Evolutionary conservation across 2,888 invertebrate genomes (phyloP).

Genomic region (Boloria selene): DNA sequence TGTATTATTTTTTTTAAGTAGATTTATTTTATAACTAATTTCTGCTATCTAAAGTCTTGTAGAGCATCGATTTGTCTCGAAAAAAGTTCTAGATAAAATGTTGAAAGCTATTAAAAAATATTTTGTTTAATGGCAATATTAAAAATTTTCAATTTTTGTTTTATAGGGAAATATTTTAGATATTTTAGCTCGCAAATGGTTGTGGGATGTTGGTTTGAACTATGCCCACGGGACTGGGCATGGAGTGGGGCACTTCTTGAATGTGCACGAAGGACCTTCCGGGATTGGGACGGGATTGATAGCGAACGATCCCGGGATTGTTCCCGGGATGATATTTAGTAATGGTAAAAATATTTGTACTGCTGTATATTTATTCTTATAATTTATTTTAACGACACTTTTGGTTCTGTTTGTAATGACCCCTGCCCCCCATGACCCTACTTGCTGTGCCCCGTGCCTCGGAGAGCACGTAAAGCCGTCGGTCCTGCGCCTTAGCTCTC

Average conservation of each 20-base stretch:
- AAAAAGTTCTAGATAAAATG: no score
- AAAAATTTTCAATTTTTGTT: neutral
- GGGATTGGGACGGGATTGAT: slow-evolving; percentile 79
- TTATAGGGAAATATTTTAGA: slow-evolving; percentile 85
- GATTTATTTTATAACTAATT: no score
- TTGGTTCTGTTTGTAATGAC: no score
- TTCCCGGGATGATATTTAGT: slow-evolving; percentile 68
- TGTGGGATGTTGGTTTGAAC: slow-evolving; percentile 94
- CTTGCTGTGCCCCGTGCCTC: no score
- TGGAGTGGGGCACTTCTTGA: slow-evolving; percentile 93
- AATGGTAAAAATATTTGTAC: slow-evolving; percentile 53
- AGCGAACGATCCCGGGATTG: slow-evolving; percentile 65
- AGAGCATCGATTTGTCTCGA: no score
- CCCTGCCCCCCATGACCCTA: no score
- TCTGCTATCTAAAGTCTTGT: no score
- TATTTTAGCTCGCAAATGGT: slow-evolving; percentile 87
- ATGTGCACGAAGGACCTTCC: slow-evolving; percentile 94
- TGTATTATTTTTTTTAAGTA: no score
- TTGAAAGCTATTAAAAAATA: no score
- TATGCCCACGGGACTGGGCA: slow-evolving; percentile 96
- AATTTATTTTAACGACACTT: neutral
- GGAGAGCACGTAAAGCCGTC: no score
- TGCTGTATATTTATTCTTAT: neutral
- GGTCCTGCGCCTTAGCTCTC: no score
- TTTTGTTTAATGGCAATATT: no score